Evolutionary conservation across 2,113 vertebrate species (phyloP), one percentile per base, ranked within the genome.

Genomic region (Pterophyllum scalare): DNA sequence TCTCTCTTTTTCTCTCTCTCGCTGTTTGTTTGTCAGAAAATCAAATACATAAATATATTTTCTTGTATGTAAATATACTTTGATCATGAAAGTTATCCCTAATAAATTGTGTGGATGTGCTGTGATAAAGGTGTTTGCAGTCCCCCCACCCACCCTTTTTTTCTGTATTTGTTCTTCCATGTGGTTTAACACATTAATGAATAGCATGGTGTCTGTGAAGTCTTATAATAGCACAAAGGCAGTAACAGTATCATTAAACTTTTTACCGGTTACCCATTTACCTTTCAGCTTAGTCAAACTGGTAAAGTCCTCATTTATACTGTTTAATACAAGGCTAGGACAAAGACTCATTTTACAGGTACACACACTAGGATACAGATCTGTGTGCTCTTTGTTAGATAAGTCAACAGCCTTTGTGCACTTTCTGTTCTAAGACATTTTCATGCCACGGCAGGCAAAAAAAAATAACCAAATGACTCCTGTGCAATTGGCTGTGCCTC

Each of bases 401-500:
- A 87, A 87, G 57, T 80, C 82, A 92, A 84, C 85, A 79, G 81
- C 86, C 81, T 90, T 80, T 86, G 40, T 80, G 46, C 61, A 82
- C 80, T 84, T 82, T 88, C 24, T 74, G 79, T 79, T 35, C 24
- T 22, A 70, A 65, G 60, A 56, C 70, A 82, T 58, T 82, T 38
- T 64, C 72, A 76, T 75, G 57, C 38, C 60, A 74, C 59, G 70
- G 67, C 85, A 89, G 90, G 82, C 81, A 92, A 94, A 94, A 90
- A 91, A 94, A 94, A 60, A 72, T 86, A 90, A 64, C 60, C 81
- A 91, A 92, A 94, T 75, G 10, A 56, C 59, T 70, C 56, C 26
- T 6, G 19, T 12, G 38, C 56, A 74, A 90, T 92, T 93, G 92
- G 90, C 65, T 77, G 57, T n/a, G 54, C 6, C 35, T 1, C 26